phyloP scores from a whole-genome alignment of 2,888 invertebrate species.

The Drosophila anceps region DNA sequence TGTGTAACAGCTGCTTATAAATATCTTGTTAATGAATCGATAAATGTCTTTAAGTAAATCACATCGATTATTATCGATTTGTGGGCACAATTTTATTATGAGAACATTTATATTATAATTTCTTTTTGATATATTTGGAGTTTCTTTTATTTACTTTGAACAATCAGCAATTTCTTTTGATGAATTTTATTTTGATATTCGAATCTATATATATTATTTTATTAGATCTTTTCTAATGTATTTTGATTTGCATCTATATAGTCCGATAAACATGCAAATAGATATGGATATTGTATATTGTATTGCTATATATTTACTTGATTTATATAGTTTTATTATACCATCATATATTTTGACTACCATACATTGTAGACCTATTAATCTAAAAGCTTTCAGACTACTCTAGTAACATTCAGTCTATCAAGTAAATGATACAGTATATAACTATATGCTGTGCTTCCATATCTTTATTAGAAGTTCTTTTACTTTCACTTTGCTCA shows the following conservation, averaged over 20 bases:
- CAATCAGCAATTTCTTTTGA: neutral
- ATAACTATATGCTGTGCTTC: no score
- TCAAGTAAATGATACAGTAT: no score
- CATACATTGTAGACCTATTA: neutral
- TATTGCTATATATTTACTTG: no score
- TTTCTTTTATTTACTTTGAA: neutral
- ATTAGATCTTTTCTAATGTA: neutral
- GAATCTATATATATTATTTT: neutral
- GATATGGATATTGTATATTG: neutral
- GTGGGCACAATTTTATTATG: neutral
- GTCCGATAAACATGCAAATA: neutral
- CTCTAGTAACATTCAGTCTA: no score
- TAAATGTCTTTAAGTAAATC: neutral
- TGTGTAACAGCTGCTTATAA: neutral
- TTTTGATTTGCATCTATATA: neutral
- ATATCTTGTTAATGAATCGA: neutral
- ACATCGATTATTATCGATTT: neutral
- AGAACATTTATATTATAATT: conserved; percentile 1
- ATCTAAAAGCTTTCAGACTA: no score
- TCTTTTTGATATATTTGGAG: neutral
- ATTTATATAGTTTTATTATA: neutral
- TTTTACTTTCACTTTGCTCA: no score
- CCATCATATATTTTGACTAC: neutral
- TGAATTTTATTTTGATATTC: neutral
- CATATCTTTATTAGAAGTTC: no score